Evolutionary conservation across 2,113 vertebrate species (phyloP).

Genomic region (Oryzias curvinotus): DNA sequence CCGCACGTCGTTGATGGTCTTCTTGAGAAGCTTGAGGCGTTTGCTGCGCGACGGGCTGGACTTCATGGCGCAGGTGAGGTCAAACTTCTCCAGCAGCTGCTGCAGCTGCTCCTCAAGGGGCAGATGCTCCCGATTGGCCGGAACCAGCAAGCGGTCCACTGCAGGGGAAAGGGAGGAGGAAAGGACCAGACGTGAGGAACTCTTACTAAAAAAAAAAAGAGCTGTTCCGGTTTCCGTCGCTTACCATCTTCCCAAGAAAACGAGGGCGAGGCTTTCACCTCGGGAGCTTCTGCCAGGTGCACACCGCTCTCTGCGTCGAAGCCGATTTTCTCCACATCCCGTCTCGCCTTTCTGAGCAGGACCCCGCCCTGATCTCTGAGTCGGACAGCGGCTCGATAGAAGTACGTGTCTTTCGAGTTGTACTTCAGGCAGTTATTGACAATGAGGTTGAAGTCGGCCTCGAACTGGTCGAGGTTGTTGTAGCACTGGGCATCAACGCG

Average conservation of each 20-base stretch:
- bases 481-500: constrained; percentile 88
- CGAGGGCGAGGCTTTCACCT: constrained; percentile 76
- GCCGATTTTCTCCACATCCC: constrained; percentile 86
- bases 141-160: constrained; percentile 92
- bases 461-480: constrained; percentile 87
- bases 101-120: constrained; percentile 88
- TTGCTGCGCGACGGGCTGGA: constrained; percentile 93
- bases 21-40: constrained; percentile 91
- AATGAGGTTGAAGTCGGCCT: constrained; percentile 94
- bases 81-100: constrained; percentile 92
- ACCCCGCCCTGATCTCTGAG: constrained; percentile 93
- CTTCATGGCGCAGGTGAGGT: constrained; percentile 94
- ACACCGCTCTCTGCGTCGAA: constrained; percentile 89
- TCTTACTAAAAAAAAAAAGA: background rate
- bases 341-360: constrained; percentile 87
- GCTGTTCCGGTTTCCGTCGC: constrained; percentile 2
- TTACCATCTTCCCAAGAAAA: constrained; percentile 98
- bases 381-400: constrained; percentile 89
- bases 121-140: constrained; percentile 85
- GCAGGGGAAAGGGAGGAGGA: background rate
- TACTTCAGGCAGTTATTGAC: constrained; percentile 97
- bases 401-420: constrained; percentile 96
- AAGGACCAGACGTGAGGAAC: background rate
- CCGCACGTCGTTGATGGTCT: constrained; percentile 88
- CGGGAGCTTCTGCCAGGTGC: constrained; percentile 87